These are phyloP conservation scores for Champsocephalus gunnari DNA, from an alignment of 2,797 vertebrate species.

Conservation along the genomic window DNA sequence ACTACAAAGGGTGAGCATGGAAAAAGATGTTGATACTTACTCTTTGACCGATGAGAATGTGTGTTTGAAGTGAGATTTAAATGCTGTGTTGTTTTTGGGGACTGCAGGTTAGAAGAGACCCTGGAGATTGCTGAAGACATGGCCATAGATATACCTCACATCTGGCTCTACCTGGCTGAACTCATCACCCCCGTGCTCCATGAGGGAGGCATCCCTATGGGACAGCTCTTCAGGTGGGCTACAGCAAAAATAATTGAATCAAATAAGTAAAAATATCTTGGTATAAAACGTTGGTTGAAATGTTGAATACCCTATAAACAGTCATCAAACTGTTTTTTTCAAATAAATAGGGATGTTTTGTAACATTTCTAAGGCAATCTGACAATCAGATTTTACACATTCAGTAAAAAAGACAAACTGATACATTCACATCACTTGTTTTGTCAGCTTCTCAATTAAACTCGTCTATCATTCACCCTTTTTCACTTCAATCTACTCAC, in stretches of 20 bases:
- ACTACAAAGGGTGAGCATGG: slow-evolving; percentile 92
- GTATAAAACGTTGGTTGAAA: neutral
- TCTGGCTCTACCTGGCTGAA: slow-evolving; percentile 97
- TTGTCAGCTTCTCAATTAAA: too few relatives aligned
- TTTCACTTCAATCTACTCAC: neutral
- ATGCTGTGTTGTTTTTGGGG: neutral
- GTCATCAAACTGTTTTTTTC: neutral
- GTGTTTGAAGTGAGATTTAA: neutral
- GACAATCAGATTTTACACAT: neutral
- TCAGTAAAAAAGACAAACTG: neutral
- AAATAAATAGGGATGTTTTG: neutral
- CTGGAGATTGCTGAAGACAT: slow-evolving; percentile 95
- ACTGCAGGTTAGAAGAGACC: slow-evolving; percentile 89
- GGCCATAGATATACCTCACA: slow-evolving; percentile 98
- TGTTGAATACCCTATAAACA: neutral
- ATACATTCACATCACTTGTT: too few relatives aligned
- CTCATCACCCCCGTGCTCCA: slow-evolving; percentile 93
- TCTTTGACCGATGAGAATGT: neutral
- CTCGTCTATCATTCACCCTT: neutral
- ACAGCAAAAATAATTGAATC: neutral
- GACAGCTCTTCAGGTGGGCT: slow-evolving; percentile 92
- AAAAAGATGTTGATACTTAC: neutral
- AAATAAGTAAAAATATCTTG: neutral
- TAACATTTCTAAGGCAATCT: too few relatives aligned
- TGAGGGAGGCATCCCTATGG: slow-evolving; percentile 94